Evolutionary conservation across 1,140 invertebrate species (phyloP).

Genomic region (Sminthurinus signatus): DNA sequence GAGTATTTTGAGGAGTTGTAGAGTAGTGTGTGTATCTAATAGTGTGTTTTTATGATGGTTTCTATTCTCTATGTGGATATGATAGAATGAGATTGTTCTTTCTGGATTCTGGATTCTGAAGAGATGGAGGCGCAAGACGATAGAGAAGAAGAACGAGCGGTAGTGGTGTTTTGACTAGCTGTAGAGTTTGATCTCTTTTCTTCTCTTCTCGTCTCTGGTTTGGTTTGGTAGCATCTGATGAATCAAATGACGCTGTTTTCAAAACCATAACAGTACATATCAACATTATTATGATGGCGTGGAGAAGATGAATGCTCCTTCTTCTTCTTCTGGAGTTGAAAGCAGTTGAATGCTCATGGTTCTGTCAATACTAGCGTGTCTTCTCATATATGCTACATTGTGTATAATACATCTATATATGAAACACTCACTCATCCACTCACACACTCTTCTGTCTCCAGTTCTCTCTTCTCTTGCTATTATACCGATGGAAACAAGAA

Average conservation of each 20-base stretch:
- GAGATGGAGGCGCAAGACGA: not conserved
- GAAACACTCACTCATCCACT: not conserved
- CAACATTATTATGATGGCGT: conserved; percentile 1
- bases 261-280: not conserved
- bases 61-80: conserved; percentile 10
- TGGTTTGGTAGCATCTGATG: conserved; percentile 16
- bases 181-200: no score
- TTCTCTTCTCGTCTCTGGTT: no score
- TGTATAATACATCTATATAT: not conserved
- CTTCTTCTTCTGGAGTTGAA: no score
- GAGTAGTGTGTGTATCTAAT: no score
- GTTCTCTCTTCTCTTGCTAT: not conserved
- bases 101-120: no score
- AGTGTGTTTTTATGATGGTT: no score
- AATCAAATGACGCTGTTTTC: conserved; percentile 23
- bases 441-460: not conserved
- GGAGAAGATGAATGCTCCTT: conserved; percentile 4
- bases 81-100: not conserved
- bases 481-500: no score
- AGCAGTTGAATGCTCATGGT: not conserved
- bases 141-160: not conserved
- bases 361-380: conserved; percentile 1
- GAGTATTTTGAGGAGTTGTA: no score
- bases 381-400: no score
- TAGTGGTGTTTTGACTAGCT: conserved; percentile 10